Conservation (phyloP, 2,797 vertebrate species). For the Ibycter americanus region DNA sequence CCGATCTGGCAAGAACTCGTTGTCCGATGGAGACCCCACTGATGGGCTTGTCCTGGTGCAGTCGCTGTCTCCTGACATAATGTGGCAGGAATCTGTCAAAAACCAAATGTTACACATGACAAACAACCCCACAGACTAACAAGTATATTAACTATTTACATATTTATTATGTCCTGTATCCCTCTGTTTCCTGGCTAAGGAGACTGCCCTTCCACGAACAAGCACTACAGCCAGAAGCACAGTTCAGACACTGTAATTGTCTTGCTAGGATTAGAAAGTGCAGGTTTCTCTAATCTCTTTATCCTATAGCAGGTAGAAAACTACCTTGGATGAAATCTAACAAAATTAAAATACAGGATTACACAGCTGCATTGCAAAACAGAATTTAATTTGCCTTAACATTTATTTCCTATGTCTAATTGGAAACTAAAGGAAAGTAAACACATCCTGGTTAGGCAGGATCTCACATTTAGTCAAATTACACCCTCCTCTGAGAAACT, state of each 20-base stretch:
- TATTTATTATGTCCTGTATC: background rate
- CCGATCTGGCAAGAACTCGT: slow-evolving; percentile 77
- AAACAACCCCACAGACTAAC: background rate
- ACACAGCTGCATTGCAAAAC: background rate
- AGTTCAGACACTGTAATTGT: background rate
- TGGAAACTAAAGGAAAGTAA: background rate
- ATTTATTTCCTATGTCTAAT: accelerated
- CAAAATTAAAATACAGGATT: background rate
- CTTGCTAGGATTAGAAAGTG: background rate
- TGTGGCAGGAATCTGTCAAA: slow-evolving; percentile 63
- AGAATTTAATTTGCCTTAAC: background rate
- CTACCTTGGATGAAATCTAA: background rate
- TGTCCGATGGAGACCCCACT: slow-evolving; percentile 71
- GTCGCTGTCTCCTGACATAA: slow-evolving; percentile 91
- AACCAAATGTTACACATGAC: background rate
- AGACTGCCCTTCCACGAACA: background rate
- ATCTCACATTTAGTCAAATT: background rate
- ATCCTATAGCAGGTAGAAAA: background rate
- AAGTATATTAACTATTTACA: background rate
- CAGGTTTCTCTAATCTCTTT: background rate
- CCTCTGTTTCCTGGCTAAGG: background rate
- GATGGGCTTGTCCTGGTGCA: slow-evolving; percentile 81
- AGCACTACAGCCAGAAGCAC: background rate
- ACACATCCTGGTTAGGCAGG: background rate
- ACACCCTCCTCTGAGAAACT: background rate